Evolutionary conservation across 2,113 vertebrate species (phyloP), one percentile per base, ranked within the genome.

Genomic region (Herpetotheres cachinnans): DNA sequence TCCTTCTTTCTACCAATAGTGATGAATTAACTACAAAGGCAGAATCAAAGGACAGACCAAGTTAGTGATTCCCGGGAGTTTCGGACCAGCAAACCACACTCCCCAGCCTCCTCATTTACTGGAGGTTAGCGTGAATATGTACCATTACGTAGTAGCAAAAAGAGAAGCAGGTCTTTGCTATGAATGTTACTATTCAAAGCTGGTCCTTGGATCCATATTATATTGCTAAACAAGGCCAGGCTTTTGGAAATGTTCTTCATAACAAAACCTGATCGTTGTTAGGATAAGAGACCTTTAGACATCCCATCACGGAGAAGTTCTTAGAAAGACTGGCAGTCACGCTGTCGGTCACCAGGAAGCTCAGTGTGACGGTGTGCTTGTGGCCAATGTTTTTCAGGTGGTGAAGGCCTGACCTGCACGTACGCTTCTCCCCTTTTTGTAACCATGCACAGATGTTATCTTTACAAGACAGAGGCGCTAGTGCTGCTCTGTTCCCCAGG

Each of bases 81-180:
- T 56, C 59, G 38, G 24, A 74, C 14, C 40, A 63, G 38, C 77
- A 91, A 91, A 34, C 63, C n/a, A 3, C 8, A 11, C 7, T 93
- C n/a, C 34, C 21, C 56, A 65, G 65, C 52, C 24, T 74, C 47
- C 84, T 65, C 46, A 2, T 82, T 91, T 59, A 17, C 47, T 50
- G 80, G 59, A 38, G 19, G 8, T 62, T 1, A 38, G 10, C 22
- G 5, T 18, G 32, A 54, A 16, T 0, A 0, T 27, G 16, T 46
- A 50, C 55, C 14, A 1, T 38, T 76, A 13, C 9, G 8, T 20
- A 40, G 18, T 4, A 91, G 50, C 24, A 84, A 65, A 44, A 65
- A 11, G 38, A 71, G 83, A 62, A 84, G 27, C 56, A 36, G 50
- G 11, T 67, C 50, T 76, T 82, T 55, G 65, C 65, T 80, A 0